phyloP scores from a whole-genome alignment of 2,113 vertebrate species.

The Pterocles burchelli region DNA sequence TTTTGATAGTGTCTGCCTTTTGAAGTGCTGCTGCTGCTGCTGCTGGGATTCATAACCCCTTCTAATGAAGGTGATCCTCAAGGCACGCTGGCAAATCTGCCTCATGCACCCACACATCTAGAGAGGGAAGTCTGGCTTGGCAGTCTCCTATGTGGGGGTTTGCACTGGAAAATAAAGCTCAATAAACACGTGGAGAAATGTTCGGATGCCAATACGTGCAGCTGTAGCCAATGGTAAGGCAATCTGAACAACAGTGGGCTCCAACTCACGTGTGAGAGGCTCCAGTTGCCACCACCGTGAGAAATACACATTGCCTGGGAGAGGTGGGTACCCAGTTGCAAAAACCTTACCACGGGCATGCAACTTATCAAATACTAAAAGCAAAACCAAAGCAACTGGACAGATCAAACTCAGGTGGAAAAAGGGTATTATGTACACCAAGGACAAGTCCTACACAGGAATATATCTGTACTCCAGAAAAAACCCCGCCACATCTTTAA shows the following conservation, averaged over 20 bases:
- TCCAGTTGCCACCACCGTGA: neutral
- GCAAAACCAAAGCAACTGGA: neutral
- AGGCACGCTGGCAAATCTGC: neutral
- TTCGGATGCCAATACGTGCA: neutral
- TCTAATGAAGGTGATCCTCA: neutral
- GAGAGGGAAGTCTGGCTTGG: neutral
- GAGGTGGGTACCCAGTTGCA: neutral
- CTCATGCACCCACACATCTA: rapidly evolving
- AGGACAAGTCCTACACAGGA: slow-evolving; percentile 51
- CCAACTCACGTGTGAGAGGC: neutral
- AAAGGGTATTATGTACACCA: slow-evolving; percentile 29
- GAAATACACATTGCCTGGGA: rapidly evolving
- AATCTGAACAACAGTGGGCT: neutral
- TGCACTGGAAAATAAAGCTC: neutral
- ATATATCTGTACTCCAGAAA: slow-evolving; percentile 23
- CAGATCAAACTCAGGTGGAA: neutral
- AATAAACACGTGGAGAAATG: neutral
- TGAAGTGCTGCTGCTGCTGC: neutral
- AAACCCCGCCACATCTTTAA: slow-evolving; percentile 70
- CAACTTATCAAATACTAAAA: neutral
- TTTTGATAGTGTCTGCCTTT: neutral
- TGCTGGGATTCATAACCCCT: neutral
- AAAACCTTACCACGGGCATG: neutral
- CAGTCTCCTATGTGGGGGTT: neutral
- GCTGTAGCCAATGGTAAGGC: neutral